Conservation (phyloP, 2,113 vertebrate species). For the Chrysemys picta region DNA sequence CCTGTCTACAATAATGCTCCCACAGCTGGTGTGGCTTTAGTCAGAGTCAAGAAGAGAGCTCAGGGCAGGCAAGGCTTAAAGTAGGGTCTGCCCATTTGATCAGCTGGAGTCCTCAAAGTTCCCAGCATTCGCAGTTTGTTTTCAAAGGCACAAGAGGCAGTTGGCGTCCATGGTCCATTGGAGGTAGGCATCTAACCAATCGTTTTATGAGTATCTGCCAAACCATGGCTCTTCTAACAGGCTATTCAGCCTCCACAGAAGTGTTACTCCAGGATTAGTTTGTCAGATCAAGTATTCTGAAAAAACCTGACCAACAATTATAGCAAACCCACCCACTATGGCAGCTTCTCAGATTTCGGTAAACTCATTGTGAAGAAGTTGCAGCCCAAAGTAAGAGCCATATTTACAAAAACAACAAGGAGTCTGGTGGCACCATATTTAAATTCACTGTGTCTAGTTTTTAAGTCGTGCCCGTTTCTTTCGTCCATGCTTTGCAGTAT, state of each 20-base stretch:
- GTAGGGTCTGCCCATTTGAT: not conserved
- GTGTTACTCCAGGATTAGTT: not conserved
- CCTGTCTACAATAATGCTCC: not conserved
- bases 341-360: not conserved
- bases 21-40: not conserved
- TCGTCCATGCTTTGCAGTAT: fast-evolving
- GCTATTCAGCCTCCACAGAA: not conserved
- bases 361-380: not conserved
- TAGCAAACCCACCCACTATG: not conserved
- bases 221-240: not conserved
- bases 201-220: not conserved
- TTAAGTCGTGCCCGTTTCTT: not conserved
- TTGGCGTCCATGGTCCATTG: not conserved
- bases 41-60: not conserved
- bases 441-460: not conserved
- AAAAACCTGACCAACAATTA: not conserved
- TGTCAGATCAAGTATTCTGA: not conserved
- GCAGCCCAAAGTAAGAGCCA: not conserved
- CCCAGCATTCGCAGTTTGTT: not conserved
- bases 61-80: not conserved
- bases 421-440: not conserved
- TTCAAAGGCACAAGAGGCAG: not conserved
- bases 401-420: not conserved
- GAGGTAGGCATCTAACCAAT: not conserved
- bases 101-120: not conserved